phyloP scores from a whole-genome alignment of 2,888 invertebrate genomes.

The Polydrusus tereticollis region DNA sequence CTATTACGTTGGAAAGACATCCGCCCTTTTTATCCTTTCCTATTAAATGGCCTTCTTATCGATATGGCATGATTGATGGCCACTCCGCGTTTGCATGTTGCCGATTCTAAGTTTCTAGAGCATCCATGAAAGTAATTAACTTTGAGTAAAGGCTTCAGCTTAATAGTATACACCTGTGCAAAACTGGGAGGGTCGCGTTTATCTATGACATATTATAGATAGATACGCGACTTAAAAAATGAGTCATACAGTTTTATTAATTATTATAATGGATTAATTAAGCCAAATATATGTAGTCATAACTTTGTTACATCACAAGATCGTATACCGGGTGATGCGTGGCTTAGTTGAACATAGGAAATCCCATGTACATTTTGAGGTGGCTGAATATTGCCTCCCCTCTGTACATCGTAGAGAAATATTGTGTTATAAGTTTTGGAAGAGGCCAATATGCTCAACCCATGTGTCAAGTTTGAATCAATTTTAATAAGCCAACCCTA shows the following conservation, averaged over 20 bases:
- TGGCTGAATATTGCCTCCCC: too few species aligned
- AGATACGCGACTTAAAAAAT: not conserved
- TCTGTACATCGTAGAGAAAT: too few species aligned
- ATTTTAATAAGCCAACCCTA: too few species aligned
- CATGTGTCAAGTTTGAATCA: too few species aligned
- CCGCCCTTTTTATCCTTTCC: slow-evolving; percentile 23
- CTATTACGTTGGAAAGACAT: slow-evolving; percentile 12
- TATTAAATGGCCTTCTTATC: slow-evolving; percentile 49
- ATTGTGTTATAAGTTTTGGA: too few species aligned
- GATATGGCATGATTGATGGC: slow-evolving; percentile 53
- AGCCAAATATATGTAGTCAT: not conserved
- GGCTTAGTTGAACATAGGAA: too few species aligned
- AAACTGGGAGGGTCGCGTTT: not conserved
- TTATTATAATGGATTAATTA: not conserved
- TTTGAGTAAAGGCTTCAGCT: slow-evolving; percentile 1
- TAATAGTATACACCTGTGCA: not conserved
- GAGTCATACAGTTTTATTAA: slow-evolving; percentile 1
- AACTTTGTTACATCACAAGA: too few species aligned
- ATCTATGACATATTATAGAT: slow-evolving; percentile 2
- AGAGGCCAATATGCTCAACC: too few species aligned
- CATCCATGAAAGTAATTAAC: slow-evolving; percentile 14
- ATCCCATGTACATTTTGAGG: too few species aligned
- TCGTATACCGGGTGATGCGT: too few species aligned
- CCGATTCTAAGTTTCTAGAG: slow-evolving; percentile 12
- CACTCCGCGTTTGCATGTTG: slow-evolving; percentile 47